A percentile compares a stretch with the other conserved stretches of the same genome.
Evolutionary conservation across 2,797 vertebrate genomes (phyloP).

Genomic region (Oreortyx pictus): DNA sequence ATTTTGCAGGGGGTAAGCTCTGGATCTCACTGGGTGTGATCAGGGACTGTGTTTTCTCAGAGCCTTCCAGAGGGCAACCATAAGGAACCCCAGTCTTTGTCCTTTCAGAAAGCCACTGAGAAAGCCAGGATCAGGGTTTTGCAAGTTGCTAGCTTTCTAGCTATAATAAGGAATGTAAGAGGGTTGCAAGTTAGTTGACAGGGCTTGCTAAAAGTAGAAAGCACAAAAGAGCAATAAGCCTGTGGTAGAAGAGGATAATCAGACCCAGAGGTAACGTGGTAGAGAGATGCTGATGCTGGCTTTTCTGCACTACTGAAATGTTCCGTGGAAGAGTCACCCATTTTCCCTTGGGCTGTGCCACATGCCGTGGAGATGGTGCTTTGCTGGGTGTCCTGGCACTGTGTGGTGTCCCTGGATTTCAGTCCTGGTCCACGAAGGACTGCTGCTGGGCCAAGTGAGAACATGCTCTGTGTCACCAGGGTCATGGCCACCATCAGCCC

Average conservation of each 20-base stretch:
- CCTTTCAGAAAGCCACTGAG: neutral
- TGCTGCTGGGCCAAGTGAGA: neutral
- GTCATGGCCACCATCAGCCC: neutral
- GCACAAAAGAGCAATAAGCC: neutral
- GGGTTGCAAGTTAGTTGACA: neutral
- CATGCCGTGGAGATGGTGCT: neutral
- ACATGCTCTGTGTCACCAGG: fast-evolving
- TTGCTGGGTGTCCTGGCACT: neutral
- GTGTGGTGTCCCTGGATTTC: neutral
- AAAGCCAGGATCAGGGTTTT: neutral
- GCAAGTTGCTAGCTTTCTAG: neutral
- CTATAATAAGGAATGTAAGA: neutral
- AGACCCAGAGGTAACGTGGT: neutral
- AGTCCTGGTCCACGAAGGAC: neutral
- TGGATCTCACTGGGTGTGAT: neutral
- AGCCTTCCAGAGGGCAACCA: neutral
- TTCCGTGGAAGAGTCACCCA: neutral
- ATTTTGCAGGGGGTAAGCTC: neutral
- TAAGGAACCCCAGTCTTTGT: neutral
- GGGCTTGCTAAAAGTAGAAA: neutral
- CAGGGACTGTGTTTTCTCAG: neutral
- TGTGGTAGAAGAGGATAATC: neutral
- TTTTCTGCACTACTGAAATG: neutral
- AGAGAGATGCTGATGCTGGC: neutral
- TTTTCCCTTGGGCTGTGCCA: neutral